These are phyloP conservation scores for Eurystomus gularis DNA, from an alignment of 2,113 vertebrate genomes.

Conservation along the genomic window DNA sequence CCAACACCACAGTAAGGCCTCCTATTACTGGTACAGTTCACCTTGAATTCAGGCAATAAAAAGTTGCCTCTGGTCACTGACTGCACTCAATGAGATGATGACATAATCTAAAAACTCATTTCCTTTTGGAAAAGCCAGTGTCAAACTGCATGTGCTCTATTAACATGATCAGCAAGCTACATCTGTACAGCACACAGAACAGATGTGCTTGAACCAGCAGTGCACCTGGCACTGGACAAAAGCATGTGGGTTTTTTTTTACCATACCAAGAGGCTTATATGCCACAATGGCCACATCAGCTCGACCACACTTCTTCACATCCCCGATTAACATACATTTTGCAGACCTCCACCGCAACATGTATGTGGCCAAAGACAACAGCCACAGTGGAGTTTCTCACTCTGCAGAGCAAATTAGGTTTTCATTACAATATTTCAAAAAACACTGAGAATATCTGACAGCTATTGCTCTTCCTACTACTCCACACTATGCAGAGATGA, in stretches of 20 bases:
- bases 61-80: not conserved
- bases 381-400: not conserved
- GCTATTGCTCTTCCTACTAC: not conserved
- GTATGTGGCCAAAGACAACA: not conserved
- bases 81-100: not conserved
- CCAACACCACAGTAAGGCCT: not conserved
- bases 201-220: not conserved
- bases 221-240: not conserved
- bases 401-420: not conserved
- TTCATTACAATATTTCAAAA: not conserved
- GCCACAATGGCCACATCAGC: not conserved
- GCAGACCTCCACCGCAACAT: no score
- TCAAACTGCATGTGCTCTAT: not conserved
- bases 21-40: not conserved
- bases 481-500: not conserved
- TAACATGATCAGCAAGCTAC: not conserved
- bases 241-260: not conserved
- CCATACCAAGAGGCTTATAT: rapidly evolving
- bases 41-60: not conserved
- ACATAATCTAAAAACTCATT: not conserved
- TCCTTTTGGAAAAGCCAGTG: not conserved
- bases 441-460: not conserved
- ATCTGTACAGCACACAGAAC: not conserved
- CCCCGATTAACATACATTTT: rapidly evolving
- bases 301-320: not conserved